Conservation (phyloP, 2,113 vertebrate genomes). For the Periophthalmus modestus region DNA sequence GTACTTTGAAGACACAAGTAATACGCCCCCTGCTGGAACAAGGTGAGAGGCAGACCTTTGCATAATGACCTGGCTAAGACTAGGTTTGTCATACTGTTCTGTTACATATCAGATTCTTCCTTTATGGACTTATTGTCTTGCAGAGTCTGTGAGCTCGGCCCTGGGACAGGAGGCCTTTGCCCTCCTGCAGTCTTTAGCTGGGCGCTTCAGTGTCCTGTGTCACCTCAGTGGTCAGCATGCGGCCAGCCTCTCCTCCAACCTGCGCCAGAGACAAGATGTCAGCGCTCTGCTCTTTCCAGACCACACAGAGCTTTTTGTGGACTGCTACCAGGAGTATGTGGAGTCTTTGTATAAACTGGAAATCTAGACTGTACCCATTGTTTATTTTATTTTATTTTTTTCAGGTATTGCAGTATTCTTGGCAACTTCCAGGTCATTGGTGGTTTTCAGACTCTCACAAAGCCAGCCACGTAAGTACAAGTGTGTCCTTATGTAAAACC, state of each 20-base stretch:
- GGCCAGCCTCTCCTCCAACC: slow-evolving; percentile 86
- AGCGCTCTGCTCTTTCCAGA: slow-evolving; percentile 87
- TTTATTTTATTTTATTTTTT: slow-evolving; percentile 20
- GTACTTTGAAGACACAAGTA: slow-evolving; percentile 85
- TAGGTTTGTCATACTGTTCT: too few species aligned
- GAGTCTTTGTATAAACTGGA: slow-evolving; percentile 22
- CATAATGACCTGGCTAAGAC: neutral
- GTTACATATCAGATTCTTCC: neutral
- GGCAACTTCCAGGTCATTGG: slow-evolving; percentile 93
- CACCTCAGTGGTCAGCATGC: slow-evolving; percentile 94
- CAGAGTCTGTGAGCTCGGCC: slow-evolving; percentile 85
- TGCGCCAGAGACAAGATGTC: slow-evolving; percentile 83
- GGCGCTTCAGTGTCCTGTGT: slow-evolving; percentile 86
- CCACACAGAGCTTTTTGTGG: slow-evolving; percentile 86
- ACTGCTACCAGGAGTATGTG: slow-evolving; percentile 88
- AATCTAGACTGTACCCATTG: neutral
- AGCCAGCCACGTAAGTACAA: slow-evolving; percentile 88
- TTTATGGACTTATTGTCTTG: neutral
- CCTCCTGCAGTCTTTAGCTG: slow-evolving; percentile 85
- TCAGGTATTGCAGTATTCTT: slow-evolving; percentile 85
- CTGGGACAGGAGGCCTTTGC: slow-evolving; percentile 73
- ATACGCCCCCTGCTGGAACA: slow-evolving; percentile 90
- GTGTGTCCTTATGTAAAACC: neutral
- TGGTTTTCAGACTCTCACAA: slow-evolving; percentile 87
- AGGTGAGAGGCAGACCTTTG: slow-evolving; percentile 73